A percentile compares a stretch with the other conserved stretches of the same genome.
Conservation (phyloP, 92 coral and sea anemone species). For the Desmophyllum pertusum region DNA sequence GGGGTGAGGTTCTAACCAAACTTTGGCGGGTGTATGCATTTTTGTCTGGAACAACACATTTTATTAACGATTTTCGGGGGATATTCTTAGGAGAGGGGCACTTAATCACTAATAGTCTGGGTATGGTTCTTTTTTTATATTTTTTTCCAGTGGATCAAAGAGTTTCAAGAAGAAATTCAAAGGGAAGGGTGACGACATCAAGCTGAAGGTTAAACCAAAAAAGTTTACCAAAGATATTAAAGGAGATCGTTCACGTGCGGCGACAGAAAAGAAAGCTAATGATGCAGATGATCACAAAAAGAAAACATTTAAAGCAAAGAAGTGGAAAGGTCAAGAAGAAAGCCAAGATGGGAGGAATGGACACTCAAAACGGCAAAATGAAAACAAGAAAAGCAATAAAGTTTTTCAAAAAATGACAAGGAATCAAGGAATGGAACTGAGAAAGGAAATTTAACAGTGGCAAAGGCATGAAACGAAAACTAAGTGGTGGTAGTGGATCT, state of each 20-base stretch:
- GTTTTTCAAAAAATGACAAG: conserved; percentile 15
- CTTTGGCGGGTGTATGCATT: not conserved
- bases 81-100: not conserved
- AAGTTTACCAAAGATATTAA: conserved; percentile 23
- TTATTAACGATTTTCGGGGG: no score
- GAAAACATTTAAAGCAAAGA: conserved; percentile 24
- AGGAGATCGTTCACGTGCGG: not conserved
- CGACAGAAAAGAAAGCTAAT: conserved; percentile 28
- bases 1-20: no score
- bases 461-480: conserved; percentile 47
- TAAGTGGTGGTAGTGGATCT: not conserved
- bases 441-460: conserved; percentile 31
- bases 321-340: conserved; percentile 36
- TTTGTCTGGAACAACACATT: not conserved
- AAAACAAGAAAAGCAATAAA: conserved; percentile 39
- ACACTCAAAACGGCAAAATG: conserved; percentile 33
- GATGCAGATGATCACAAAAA: conserved; percentile 2
- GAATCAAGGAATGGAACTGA: conserved; percentile 23
- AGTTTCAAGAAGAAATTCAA: conserved; percentile 36
- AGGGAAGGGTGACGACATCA: conserved; percentile 38
- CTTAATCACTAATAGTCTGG: not conserved
- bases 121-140: not conserved
- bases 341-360: conserved; percentile 22
- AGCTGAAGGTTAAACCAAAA: conserved; percentile 27
- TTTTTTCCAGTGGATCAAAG: conserved; percentile 30